Evolutionary conservation across 1,140 invertebrate genomes (phyloP).

Genomic region (Brachionus angularis): DNA sequence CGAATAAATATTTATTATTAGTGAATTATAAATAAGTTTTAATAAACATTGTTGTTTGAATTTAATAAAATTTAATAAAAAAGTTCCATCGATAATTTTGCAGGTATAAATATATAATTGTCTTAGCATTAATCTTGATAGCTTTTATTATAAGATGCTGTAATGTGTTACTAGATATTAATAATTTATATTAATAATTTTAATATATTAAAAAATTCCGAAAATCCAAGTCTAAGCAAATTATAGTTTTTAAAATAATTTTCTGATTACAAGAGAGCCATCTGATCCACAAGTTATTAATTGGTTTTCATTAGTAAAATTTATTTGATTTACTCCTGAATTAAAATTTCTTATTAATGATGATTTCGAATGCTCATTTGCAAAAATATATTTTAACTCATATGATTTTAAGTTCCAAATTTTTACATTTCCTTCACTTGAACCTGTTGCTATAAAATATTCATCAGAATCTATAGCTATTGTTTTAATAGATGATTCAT

Average conservation of each 20-base stretch:
- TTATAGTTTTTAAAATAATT: neutral
- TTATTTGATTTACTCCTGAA: constrained; percentile 89
- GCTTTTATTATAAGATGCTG: too few relatives aligned
- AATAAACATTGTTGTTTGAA: too few relatives aligned
- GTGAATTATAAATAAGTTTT: too few relatives aligned
- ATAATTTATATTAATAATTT: too few relatives aligned
- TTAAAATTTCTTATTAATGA: constrained; percentile 88
- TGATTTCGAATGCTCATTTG: constrained; percentile 73
- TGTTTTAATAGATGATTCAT: constrained; percentile 88
- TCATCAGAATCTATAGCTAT: constrained; percentile 86
- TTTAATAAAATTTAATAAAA: too few relatives aligned
- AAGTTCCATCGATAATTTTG: too few relatives aligned
- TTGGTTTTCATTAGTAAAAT: constrained; percentile 76
- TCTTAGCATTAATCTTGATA: too few relatives aligned
- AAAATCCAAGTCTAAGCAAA: too few relatives aligned
- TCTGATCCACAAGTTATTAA: constrained; percentile 96
- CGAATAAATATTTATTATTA: too few relatives aligned
- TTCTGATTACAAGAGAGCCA: constrained; percentile 91
- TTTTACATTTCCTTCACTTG: constrained; percentile 98
- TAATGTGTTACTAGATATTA: too few relatives aligned
- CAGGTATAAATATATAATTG: too few relatives aligned
- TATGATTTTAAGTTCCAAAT: constrained; percentile 85
- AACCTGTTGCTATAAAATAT: constrained; percentile 92
- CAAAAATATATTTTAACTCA: constrained; percentile 77
- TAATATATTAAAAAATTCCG: too few relatives aligned